Evolutionary conservation across 2,797 vertebrate species (phyloP).

Genomic region (Sarcoramphus papa): DNA sequence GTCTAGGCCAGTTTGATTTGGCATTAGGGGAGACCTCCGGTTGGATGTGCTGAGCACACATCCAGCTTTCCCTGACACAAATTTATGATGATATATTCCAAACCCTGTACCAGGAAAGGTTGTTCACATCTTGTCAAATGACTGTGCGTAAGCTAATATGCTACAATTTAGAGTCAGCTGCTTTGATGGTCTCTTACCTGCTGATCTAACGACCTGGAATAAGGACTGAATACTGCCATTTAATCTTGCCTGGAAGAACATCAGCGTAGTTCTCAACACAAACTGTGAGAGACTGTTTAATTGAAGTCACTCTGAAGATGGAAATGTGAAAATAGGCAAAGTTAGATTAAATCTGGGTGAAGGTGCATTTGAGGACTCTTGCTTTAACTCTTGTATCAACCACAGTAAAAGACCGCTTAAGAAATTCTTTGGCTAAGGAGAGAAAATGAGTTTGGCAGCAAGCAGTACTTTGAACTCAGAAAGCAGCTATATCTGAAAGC

Average conservation of each 20-base stretch:
- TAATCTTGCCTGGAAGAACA: not conserved
- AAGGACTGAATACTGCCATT: not conserved
- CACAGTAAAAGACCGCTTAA: not conserved
- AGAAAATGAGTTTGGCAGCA: not conserved
- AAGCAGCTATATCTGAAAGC: not conserved
- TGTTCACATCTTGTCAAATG: not conserved
- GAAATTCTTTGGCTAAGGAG: not conserved
- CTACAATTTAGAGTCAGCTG: not conserved
- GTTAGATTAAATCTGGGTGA: not conserved
- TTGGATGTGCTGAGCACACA: not conserved
- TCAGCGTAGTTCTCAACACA: not conserved
- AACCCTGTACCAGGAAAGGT: not conserved
- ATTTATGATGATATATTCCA: not conserved
- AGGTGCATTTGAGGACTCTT: conserved; percentile 21
- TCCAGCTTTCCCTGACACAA: not conserved
- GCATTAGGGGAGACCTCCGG: not conserved
- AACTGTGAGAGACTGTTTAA: not conserved
- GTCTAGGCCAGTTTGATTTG: not conserved
- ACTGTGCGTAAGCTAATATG: not conserved
- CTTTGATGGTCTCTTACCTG: not conserved
- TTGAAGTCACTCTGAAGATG: not conserved
- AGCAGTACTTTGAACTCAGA: not conserved
- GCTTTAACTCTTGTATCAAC: not conserved
- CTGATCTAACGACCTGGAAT: not conserved
- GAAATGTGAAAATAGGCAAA: not conserved